Conservation (phyloP, 2,797 vertebrate species). For the Staurois parvus region DNA sequence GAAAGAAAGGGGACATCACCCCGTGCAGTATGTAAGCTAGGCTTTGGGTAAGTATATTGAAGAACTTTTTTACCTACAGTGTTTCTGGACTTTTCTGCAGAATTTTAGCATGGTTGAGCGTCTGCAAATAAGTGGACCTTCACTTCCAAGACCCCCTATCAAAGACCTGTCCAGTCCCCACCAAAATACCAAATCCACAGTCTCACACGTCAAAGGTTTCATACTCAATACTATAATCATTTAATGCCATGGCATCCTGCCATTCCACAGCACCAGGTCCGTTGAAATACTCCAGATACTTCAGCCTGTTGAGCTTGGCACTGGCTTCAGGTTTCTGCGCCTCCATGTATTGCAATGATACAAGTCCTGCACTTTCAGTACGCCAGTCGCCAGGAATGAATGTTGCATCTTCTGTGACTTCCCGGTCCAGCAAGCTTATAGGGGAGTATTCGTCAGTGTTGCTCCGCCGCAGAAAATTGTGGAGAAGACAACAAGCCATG, state of each 20-base stretch:
- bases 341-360: background rate
- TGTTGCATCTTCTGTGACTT: background rate
- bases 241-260: constrained; percentile 19
- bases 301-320: background rate
- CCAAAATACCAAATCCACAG: no score
- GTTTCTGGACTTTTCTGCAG: no score
- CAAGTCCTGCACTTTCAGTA: background rate
- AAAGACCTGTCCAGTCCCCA: no score
- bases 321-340: background rate
- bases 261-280: constrained; percentile 11
- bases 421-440: background rate
- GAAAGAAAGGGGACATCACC: no score
- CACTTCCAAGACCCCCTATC: no score
- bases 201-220: no score
- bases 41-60: no score
- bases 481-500: constrained; percentile 28
- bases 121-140: no score
- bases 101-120: no score
- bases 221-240: no score
- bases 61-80: no score
- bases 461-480: background rate
- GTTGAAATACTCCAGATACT: constrained; percentile 16
- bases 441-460: background rate
- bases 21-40: no score
- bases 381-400: constrained; percentile 17